Evolutionary conservation across 1,140 invertebrate species (phyloP).

Genomic region (Plectrocnemia conspersa): DNA sequence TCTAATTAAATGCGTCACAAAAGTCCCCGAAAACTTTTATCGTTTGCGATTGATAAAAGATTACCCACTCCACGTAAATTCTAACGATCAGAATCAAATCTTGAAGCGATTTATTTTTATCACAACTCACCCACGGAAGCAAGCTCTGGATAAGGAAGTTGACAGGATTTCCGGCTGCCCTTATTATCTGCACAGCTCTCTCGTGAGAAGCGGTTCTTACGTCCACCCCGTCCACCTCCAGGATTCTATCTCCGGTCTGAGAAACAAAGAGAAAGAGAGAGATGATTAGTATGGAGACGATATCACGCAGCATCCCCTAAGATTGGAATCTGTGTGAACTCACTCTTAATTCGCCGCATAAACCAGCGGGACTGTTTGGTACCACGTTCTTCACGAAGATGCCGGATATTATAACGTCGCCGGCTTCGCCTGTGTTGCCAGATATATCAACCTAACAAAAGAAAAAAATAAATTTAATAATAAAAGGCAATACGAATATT

Average conservation of each 20-base stretch:
- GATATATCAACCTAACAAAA: conserved; percentile 48
- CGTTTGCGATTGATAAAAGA: no score
- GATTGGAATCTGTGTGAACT: conserved; percentile 16
- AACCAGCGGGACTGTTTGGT: conserved; percentile 89
- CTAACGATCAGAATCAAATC: background rate
- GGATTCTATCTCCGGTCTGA: conserved; percentile 81
- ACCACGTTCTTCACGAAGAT: conserved; percentile 98
- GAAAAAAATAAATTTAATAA: conserved; percentile 16
- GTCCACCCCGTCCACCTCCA: conserved; percentile 91
- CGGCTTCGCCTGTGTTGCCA: conserved; percentile 40
- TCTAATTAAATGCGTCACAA: no score
- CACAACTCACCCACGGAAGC: conserved; percentile 71
- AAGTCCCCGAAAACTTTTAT: no score
- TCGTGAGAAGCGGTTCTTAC: conserved; percentile 88
- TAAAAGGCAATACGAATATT: no score
- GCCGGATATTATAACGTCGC: conserved; percentile 68
- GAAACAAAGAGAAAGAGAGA: conserved; percentile 9
- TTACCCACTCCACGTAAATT: no score
- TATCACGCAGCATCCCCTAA: background rate
- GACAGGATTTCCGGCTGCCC: conserved; percentile 85
- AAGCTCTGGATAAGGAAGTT: conserved; percentile 90
- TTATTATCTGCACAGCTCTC: conserved; percentile 91
- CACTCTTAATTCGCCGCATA: conserved; percentile 81
- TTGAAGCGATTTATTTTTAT: no score
- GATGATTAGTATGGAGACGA: background rate